Percentiles rank a stretch among this genome's conserved stretches.
phyloP scores from a whole-genome alignment of 2,797 vertebrate species.

The Arctocebus calabarensis region DNA sequence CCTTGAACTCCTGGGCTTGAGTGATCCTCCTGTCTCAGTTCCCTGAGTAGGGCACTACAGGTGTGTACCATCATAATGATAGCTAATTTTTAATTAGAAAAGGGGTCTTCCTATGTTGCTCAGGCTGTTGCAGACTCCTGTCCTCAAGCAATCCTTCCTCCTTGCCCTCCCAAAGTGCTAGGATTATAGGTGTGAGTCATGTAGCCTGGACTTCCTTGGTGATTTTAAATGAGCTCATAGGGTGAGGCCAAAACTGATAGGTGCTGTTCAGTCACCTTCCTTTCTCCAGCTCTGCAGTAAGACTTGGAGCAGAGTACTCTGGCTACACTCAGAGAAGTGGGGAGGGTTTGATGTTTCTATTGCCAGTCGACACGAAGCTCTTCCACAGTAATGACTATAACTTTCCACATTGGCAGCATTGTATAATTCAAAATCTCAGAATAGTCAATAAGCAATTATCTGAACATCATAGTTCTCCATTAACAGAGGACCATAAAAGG shows the following conservation, averaged over 20 bases:
- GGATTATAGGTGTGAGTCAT: neutral
- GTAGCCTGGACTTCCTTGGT: neutral
- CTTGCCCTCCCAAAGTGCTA: neutral
- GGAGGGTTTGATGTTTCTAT: neutral
- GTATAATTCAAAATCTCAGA: slow-evolving; percentile 22
- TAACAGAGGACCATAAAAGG: neutral
- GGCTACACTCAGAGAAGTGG: neutral
- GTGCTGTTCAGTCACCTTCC: slow-evolving; percentile 68
- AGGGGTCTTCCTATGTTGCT: neutral
- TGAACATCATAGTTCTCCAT: slow-evolving; percentile 21
- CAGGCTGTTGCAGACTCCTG: neutral
- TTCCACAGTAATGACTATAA: neutral
- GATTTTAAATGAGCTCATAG: slow-evolving; percentile 63
- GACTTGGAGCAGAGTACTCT: neutral
- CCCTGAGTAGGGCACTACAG: neutral
- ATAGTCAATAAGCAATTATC: slow-evolving; percentile 16
- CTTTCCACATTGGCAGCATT: neutral
- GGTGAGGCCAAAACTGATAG: slow-evolving; percentile 74
- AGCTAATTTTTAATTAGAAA: neutral
- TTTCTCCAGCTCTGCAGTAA: neutral
- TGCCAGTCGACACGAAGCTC: neutral
- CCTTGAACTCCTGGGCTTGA: neutral
- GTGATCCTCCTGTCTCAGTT: neutral
- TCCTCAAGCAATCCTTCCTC: neutral
- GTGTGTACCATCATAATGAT: neutral